phyloP scores from a whole-genome alignment of 1,140 invertebrate species.

The Lutraria rhynchaena region DNA sequence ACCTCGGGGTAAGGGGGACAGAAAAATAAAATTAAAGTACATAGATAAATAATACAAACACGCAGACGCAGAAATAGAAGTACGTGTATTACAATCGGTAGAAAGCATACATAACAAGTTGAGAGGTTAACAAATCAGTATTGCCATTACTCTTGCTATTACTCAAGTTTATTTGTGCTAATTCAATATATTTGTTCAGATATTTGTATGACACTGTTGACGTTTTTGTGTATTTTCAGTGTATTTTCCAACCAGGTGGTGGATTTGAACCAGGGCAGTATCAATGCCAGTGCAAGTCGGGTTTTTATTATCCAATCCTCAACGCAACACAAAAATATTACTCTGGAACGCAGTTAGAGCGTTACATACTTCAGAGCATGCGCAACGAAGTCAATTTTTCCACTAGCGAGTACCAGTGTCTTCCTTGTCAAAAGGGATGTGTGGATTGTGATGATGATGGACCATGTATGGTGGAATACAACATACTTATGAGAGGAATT shows the following conservation, averaged over 20 bases:
- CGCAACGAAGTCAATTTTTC: constrained; percentile 33
- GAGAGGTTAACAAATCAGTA: too few species aligned
- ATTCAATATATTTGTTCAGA: too few species aligned
- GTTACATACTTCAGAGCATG: constrained; percentile 37
- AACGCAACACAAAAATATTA: constrained; percentile 71
- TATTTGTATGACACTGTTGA: too few species aligned
- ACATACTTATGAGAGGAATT: constrained; percentile 86
- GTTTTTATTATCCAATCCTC: constrained; percentile 71
- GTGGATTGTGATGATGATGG: constrained; percentile 83
- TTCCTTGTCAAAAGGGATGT: constrained; percentile 85
- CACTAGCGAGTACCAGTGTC: constrained; percentile 83
- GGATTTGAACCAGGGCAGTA: constrained; percentile 75
- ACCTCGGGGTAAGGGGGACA: too few species aligned
- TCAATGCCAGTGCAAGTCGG: constrained; percentile 74
- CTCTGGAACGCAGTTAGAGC: constrained; percentile 76
- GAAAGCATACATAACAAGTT: too few species aligned
- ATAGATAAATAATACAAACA: too few species aligned
- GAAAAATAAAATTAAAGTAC: too few species aligned
- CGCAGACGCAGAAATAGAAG: too few species aligned
- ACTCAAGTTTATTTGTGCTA: too few species aligned
- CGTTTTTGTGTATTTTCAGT: constrained; percentile 73
- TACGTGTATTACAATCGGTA: too few species aligned
- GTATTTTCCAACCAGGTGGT: constrained; percentile 67
- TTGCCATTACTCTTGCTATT: too few species aligned
- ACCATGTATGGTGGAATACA: constrained; percentile 84